Conservation (phyloP, 2,888 invertebrate genomes). For the Cerceris rybyensis region DNA sequence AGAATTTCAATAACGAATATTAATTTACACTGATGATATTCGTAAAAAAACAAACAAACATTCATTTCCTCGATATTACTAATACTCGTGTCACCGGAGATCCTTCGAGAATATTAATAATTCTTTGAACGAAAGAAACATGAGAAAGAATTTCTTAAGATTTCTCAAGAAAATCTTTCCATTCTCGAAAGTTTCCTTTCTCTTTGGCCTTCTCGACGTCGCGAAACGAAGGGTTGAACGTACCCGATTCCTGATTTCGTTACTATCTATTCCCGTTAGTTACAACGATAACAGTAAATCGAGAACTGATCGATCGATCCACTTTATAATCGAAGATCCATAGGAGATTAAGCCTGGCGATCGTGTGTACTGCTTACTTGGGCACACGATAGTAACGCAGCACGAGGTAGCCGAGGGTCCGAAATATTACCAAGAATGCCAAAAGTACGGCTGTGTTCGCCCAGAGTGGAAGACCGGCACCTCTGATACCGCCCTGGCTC, state of each 20-base stretch:
- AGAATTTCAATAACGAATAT: neutral
- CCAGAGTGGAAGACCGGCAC: slow-evolving; percentile 85
- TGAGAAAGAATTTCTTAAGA: slow-evolving; percentile 16
- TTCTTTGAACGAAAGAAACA: no score
- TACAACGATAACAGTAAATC: slow-evolving; percentile 13
- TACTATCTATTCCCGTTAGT: slow-evolving; percentile 31
- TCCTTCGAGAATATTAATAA: no score
- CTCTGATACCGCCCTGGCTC: slow-evolving; percentile 85
- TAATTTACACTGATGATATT: neutral
- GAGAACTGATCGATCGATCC: slow-evolving; percentile 20
- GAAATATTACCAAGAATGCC: slow-evolving; percentile 88
- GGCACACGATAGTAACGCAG: slow-evolving; percentile 88
- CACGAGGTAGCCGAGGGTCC: slow-evolving; percentile 88
- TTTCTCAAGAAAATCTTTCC: slow-evolving; percentile 40
- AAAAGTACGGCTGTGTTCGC: slow-evolving; percentile 88
- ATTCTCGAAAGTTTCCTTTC: slow-evolving; percentile 13
- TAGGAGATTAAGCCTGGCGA: slow-evolving; percentile 53
- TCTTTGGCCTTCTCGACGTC: slow-evolving; percentile 17
- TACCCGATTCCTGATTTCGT: neutral
- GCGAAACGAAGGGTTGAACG: slow-evolving; percentile 45
- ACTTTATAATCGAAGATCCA: slow-evolving; percentile 32
- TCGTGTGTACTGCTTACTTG: slow-evolving; percentile 82
- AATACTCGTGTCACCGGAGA: no score
- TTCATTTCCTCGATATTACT: no score
- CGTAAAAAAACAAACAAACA: neutral